These are phyloP conservation scores for Speoplatyrhinus poulsoni DNA, from an alignment of 2,113 vertebrate species.

Conservation along the genomic window DNA sequence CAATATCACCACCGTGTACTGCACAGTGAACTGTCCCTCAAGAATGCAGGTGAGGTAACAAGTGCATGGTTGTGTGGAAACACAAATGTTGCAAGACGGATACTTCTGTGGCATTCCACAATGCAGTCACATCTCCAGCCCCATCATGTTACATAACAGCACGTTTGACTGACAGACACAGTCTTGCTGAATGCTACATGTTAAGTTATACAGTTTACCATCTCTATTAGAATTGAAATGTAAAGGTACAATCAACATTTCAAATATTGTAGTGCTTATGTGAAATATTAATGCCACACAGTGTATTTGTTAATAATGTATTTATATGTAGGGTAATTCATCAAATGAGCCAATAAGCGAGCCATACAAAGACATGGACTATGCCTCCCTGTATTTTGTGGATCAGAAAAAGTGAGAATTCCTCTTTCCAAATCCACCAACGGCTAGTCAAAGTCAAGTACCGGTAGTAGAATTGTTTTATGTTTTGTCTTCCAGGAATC, in stretches of 20 bases:
- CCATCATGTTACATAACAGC: too few relatives aligned
- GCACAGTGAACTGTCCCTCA: slow-evolving; percentile 4
- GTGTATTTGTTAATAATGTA: neutral
- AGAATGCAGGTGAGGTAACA: slow-evolving; percentile 18
- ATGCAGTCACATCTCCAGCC: too few relatives aligned
- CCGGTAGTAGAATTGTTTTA: neutral
- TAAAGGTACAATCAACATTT: too few relatives aligned
- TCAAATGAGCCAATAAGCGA: neutral
- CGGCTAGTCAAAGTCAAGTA: neutral
- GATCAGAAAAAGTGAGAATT: neutral
- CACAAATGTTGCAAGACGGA: too few relatives aligned
- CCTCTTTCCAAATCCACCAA: neutral
- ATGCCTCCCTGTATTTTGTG: slow-evolving; percentile 20
- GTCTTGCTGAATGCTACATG: too few relatives aligned
- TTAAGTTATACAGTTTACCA: too few relatives aligned
- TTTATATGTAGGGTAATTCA: neutral
- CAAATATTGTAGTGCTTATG: too few relatives aligned
- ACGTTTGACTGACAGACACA: too few relatives aligned
- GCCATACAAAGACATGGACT: neutral
- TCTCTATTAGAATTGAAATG: too few relatives aligned
- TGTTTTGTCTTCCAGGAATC: neutral
- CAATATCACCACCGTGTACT: slow-evolving; percentile 18
- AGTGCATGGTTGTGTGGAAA: too few relatives aligned
- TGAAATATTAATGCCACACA: too few relatives aligned
- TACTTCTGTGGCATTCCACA: too few relatives aligned